Percentiles rank a stretch among this genome's conserved stretches.
phyloP scores from a whole-genome alignment of 2,888 invertebrate species.

The Nomada goodeniana region DNA sequence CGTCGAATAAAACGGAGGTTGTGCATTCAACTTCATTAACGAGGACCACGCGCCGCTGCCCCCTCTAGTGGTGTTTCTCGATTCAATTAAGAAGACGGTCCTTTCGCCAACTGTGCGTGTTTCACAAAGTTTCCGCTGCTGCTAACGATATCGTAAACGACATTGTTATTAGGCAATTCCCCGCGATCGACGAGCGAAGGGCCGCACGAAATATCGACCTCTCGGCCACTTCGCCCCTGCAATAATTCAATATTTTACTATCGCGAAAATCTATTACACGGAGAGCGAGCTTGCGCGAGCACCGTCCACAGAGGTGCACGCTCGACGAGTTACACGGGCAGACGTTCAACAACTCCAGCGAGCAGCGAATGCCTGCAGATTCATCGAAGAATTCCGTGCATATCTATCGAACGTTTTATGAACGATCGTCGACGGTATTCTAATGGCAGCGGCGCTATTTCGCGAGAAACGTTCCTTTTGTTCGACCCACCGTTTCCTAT shows the following conservation, averaged over 20 bases:
- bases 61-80: background rate
- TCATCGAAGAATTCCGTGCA: slow-evolving; percentile 48
- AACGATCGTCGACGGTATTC: slow-evolving; percentile 54
- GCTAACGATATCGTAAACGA: slow-evolving; percentile 55
- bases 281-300: slow-evolving; percentile 8
- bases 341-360: background rate
- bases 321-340: too few species aligned
- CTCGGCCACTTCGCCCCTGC: background rate
- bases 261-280: slow-evolving; percentile 13
- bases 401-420: slow-evolving; percentile 46
- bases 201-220: background rate
- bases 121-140: slow-evolving; percentile 26
- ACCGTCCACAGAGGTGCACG: slow-evolving; percentile 1
- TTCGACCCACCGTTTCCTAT: background rate
- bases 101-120: slow-evolving; percentile 11
- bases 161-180: slow-evolving; percentile 34
- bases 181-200: slow-evolving; percentile 27
- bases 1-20: background rate
- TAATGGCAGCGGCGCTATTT: slow-evolving; percentile 49
- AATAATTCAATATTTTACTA: slow-evolving; percentile 41
- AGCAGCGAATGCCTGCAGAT: background rate
- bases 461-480: slow-evolving; percentile 27
- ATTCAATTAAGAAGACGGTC: slow-evolving; percentile 45
- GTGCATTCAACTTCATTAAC: background rate
- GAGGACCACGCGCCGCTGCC: background rate